phyloP scores from a whole-genome alignment of 2,888 invertebrate genomes.

The Mythimna impura region DNA sequence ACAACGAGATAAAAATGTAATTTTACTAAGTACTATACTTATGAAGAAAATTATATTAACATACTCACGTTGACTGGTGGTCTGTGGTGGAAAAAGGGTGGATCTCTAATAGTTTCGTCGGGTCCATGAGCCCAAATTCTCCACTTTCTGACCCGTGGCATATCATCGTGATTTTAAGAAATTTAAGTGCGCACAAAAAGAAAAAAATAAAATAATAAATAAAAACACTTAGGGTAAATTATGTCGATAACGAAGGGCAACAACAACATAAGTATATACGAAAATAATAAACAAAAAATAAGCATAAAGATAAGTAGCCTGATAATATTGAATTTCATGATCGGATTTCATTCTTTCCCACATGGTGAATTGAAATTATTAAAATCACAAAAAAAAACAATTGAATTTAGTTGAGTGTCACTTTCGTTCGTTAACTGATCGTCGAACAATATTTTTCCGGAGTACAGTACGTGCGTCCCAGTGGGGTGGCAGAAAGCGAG shows the following conservation, averaged over 20 bases:
- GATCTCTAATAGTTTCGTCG: background rate
- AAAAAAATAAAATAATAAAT: background rate
- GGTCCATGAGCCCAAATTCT: background rate
- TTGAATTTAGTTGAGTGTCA: background rate
- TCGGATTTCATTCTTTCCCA: no score
- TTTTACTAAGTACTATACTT: background rate
- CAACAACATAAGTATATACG: background rate
- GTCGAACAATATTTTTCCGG: conserved; percentile 6
- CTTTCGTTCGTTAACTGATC: background rate
- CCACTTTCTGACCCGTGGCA: background rate
- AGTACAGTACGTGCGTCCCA: conserved; percentile 15
- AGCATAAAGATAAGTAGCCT: fast-evolving
- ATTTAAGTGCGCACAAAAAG: background rate
- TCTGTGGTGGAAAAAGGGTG: background rate
- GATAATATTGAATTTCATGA: no score
- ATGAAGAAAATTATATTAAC: background rate
- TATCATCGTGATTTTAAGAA: background rate
- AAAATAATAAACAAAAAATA: background rate
- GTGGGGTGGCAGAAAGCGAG: conserved; percentile 4
- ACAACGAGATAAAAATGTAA: background rate
- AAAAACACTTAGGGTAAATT: background rate
- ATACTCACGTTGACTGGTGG: conserved; percentile 12
- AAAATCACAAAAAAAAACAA: background rate
- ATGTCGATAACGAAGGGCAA: background rate
- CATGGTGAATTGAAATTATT: background rate